Percentiles rank a stretch among this genome's conserved stretches.
These are phyloP conservation scores for Saguinus midas DNA, from an alignment of 2,113 vertebrate genomes.

Conservation along the genomic window DNA sequence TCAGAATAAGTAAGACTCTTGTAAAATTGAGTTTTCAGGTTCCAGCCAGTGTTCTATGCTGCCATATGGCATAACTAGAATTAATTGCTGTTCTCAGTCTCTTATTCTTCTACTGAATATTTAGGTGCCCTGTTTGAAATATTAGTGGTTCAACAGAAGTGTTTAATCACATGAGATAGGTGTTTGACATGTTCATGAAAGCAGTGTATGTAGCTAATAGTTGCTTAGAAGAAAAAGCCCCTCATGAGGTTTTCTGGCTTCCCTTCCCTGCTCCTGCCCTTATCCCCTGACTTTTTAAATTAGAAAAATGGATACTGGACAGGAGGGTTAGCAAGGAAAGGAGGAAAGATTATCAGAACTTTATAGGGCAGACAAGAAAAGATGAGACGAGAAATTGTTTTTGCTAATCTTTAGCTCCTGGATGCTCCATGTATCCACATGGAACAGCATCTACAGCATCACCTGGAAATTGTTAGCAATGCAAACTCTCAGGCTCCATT, in stretches of 20 bases:
- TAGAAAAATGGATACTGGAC: background rate
- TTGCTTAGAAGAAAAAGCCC: constrained; percentile 24
- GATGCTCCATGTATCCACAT: background rate
- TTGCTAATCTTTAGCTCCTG: background rate
- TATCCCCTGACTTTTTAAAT: background rate
- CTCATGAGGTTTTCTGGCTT: background rate
- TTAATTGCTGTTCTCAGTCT: constrained; percentile 62
- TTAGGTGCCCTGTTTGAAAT: constrained; percentile 57
- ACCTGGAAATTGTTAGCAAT: background rate
- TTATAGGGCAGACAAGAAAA: background rate
- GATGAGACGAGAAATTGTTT: background rate
- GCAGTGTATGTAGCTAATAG: constrained; percentile 17
- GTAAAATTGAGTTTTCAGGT: constrained; percentile 71
- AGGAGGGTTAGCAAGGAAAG: constrained; percentile 14
- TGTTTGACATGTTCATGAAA: background rate
- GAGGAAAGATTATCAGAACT: background rate
- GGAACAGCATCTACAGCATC: background rate
- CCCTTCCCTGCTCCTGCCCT: no score
- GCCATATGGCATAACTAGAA: constrained; percentile 72
- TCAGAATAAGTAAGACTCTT: constrained; percentile 71
- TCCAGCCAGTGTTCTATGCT: constrained; percentile 46
- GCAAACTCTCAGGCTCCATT: background rate
- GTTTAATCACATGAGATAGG: constrained; percentile 44
- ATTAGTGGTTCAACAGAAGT: constrained; percentile 51
- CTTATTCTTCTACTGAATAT: constrained; percentile 62